These are phyloP conservation scores for Calyptommatus sinebrachiatus DNA, from an alignment of 2,113 vertebrate genomes.

Conservation along the genomic window DNA sequence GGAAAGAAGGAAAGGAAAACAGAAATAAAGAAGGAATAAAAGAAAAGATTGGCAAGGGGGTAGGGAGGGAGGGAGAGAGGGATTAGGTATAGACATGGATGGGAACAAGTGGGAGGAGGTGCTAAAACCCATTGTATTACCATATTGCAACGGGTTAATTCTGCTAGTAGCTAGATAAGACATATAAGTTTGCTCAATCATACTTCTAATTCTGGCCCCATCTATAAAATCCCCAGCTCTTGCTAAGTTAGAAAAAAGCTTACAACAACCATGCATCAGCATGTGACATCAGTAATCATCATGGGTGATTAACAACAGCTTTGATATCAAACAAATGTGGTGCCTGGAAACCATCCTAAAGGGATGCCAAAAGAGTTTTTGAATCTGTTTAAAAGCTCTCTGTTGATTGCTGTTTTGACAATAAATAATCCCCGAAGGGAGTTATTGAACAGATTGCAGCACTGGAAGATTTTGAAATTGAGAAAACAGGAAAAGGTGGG, in stretches of 20 bases:
- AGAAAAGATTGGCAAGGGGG: no score
- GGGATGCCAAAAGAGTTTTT: constrained; percentile 13
- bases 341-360: constrained; percentile 24
- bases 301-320: constrained; percentile 9
- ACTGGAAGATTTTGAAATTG: constrained; percentile 8
- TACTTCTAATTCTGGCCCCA: neutral
- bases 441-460: constrained; percentile 18
- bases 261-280: neutral
- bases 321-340: constrained; percentile 10
- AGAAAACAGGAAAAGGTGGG: constrained; percentile 9
- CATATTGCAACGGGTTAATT: neutral
- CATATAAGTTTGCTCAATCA: neutral
- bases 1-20: no score
- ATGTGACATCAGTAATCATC: constrained; percentile 1
- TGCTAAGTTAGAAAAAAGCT: neutral
- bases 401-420: constrained; percentile 25
- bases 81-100: no score
- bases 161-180: neutral
- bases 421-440: constrained; percentile 26
- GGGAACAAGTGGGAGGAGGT: no score
- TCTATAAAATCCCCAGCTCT: neutral
- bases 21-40: no score
- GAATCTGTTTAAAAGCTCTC: neutral
- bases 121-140: neutral
- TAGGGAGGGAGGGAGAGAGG: no score